Evolutionary conservation across 2,797 vertebrate genomes (phyloP), one percentile per base, ranked within the genome.

Genomic region (Pangasius sanitwongsei): DNA sequence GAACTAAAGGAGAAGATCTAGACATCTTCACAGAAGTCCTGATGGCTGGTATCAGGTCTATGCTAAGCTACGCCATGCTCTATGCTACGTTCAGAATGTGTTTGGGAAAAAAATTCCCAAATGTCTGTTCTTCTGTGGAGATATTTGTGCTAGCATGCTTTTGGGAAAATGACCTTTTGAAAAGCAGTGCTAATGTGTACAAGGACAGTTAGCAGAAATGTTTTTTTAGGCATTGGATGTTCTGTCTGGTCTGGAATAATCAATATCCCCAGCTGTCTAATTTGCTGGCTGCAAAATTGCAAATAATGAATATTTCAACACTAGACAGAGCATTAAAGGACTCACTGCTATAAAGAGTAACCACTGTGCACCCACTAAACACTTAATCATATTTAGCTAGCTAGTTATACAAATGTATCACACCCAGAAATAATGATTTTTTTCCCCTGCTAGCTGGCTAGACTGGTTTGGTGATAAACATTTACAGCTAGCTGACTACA

Each of bases 241-340:
- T 16, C 75, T 31, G 44, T 78, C 48, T 50, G 28, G 28, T 28
- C 28, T 13, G 5, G 25, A 78, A 81, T 57, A 81, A 81, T 81
- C n/a, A 44, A 83, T 63, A 63, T 61, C 25, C 23, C 57, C 34
- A 28, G 16, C 34, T 37, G 80, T 61, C 55, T 28, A 37, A 82
- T 82, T 59, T 83, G 6, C 57, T 83, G 81, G 23, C 23, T 83
- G 57, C 20, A 61, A 61, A 83, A 44, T 44, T 83, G 57, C 37
- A 44, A 28, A 61, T 83, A 16, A 63, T 83, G 3, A 83, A 83
- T 83, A 83, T 83, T 83, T 83, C 55, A 83, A 44, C 23, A 63
- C 34, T 41, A 6, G 18, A 83, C 37, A 61, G 20, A 63, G 20
- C 23, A 28, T 44, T 28, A 83, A 61, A 59, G 41, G 23, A 15